A percentile compares a stretch with the other conserved stretches of the same genome.
Evolutionary conservation across 2,113 vertebrate genomes (phyloP).

Genomic region (Caranx ignobilis): DNA sequence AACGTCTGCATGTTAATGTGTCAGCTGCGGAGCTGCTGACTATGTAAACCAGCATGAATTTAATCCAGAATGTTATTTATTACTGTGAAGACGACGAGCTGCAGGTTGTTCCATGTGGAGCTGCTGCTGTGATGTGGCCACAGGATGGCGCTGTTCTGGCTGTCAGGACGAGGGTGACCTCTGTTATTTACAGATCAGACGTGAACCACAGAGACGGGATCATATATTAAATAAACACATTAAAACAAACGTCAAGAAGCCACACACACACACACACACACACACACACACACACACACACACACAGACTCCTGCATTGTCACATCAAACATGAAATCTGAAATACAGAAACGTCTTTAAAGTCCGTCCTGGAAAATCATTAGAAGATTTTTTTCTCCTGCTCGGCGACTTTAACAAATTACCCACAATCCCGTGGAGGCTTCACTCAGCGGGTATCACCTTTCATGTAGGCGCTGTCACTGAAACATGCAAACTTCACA

Average conservation of each 20-base stretch:
- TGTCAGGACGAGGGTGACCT: neutral
- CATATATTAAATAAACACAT: neutral
- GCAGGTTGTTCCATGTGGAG: no score
- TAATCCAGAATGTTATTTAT: no score
- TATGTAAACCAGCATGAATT: no score
- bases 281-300: accelerated
- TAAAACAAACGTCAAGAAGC: neutral
- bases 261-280: neutral
- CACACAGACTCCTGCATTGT: neutral
- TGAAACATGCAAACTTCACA: slow-evolving; percentile 76
- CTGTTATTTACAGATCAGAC: slow-evolving; percentile 5
- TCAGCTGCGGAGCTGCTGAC: no score
- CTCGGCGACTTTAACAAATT: slow-evolving; percentile 65
- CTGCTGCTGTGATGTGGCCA: slow-evolving; percentile 36
- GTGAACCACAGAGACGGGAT: neutral
- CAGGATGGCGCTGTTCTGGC: slow-evolving; percentile 46
- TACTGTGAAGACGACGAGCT: neutral
- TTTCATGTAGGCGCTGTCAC: slow-evolving; percentile 74
- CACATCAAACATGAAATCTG: neutral
- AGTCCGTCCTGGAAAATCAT: slow-evolving; percentile 72
- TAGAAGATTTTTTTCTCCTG: slow-evolving; percentile 59
- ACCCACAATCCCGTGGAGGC: slow-evolving; percentile 40
- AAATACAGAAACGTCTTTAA: slow-evolving; percentile 14
- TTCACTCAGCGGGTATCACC: slow-evolving; percentile 58
- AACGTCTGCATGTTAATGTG: no score